Conservation (phyloP, 1,140 invertebrate species). For the Cotesia vestalis region DNA sequence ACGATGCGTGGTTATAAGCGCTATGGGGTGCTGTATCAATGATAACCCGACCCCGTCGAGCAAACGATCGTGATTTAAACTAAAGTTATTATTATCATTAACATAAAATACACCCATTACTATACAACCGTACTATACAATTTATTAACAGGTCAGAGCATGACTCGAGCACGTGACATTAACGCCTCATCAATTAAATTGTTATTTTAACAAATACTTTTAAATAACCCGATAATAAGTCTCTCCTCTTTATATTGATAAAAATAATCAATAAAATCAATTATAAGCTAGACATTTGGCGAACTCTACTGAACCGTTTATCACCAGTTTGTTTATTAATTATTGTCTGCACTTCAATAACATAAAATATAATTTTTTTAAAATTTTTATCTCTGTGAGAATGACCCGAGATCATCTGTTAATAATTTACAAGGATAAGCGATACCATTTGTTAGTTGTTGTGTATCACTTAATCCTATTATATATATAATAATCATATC, state of each 20-base stretch:
- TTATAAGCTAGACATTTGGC: too few relatives aligned
- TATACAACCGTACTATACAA: too few relatives aligned
- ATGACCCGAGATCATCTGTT: too few relatives aligned
- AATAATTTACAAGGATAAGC: background rate
- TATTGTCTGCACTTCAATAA: too few relatives aligned
- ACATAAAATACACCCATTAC: too few relatives aligned
- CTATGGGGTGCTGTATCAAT: slow-evolving; percentile 4
- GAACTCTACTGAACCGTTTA: background rate
- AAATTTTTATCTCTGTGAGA: too few relatives aligned
- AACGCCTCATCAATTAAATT: background rate
- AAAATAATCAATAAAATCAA: too few relatives aligned
- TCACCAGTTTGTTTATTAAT: too few relatives aligned
- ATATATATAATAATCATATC: background rate
- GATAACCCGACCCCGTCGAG: slow-evolving; percentile 20
- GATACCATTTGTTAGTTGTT: background rate
- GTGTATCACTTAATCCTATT: slow-evolving; percentile 1
- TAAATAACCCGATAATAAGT: background rate
- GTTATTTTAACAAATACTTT: background rate
- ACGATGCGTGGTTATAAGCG: background rate
- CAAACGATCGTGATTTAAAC: slow-evolving; percentile 18
- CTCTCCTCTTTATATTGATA: too few relatives aligned
- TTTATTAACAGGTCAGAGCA: slow-evolving; percentile 7
- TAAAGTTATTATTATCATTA: background rate
- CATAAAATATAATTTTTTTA: too few relatives aligned
- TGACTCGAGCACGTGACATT: too few relatives aligned